Evolutionary conservation across 2,888 invertebrate genomes (phyloP), one percentile per base, ranked within the genome.

Genomic region (Pseudococcus jackbeardsleyi): DNA sequence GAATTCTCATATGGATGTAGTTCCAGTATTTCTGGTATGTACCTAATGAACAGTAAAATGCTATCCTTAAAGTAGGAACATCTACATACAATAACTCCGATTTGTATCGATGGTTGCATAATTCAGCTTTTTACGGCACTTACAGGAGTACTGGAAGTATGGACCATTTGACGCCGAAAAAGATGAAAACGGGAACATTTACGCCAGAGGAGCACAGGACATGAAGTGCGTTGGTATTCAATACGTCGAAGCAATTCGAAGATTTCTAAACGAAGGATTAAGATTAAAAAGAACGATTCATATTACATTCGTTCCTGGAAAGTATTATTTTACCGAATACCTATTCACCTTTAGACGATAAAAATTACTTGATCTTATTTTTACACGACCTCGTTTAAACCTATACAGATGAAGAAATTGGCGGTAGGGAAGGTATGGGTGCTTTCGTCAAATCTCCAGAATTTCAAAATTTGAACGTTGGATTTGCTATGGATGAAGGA

Each of bases 1-100:
- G 39, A 98, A 98, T 91, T 98, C 98, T 8, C 99, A 99, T 91
- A 98, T 97, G 94, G 99, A 99, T 91, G 99, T 99, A 2, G 99
- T 99, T 0, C 98, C 99, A 6, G 98, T 98, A 0, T 98, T 95
- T 91, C 94, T 95, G 89, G 97, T 97, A 92, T 93, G 93, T 91
- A 89, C n/a, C n/a, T n/a, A n/a, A n/a, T 68, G 4, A 26, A 26
- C 42, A 42, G 42, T 42, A 42, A 33, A 33, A 33, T 33, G 26
- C 26, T 33, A 33, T 33, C 26, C 26, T 33, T n/a, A n/a, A n/a
- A n/a, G 3, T 33, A 33, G 26, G 26, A 2, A 33, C 26, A n/a
- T n/a, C 42, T 42, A 6, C 19, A 64, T 6, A 19, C n/a, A n/a
- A n/a, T n/a, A n/a, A n/a, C n/a, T 12, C 64, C 19, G 5, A 42